Percentiles rank a stretch among this genome's conserved stretches.
Evolutionary conservation across 2,888 invertebrate genomes (phyloP).

Genomic region (Oxystoma pomonae): DNA sequence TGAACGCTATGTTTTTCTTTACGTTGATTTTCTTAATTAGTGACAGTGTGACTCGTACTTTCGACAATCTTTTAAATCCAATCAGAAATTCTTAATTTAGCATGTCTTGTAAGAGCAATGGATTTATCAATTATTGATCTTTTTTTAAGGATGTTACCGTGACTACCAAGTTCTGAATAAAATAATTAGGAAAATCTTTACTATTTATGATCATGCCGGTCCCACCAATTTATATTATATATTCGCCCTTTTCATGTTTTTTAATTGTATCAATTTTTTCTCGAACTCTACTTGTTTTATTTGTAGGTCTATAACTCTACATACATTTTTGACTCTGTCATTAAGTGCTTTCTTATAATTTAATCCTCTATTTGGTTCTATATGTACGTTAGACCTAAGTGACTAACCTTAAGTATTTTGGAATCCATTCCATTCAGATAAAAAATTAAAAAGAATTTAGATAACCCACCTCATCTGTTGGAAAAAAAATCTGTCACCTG

Average conservation of each 20-base stretch:
- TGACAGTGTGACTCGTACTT: not conserved
- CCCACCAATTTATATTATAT: too few relatives aligned
- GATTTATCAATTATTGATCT: not conserved
- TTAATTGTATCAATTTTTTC: not conserved
- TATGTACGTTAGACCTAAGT: not conserved
- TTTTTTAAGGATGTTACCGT: too few relatives aligned
- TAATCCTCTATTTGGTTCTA: not conserved
- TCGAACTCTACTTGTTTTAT: not conserved
- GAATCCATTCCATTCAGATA: not conserved
- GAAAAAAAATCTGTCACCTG: not conserved
- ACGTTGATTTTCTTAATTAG: not conserved
- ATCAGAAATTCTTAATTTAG: too few relatives aligned
- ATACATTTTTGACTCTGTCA: not conserved
- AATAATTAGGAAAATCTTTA: too few relatives aligned
- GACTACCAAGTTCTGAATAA: too few relatives aligned
- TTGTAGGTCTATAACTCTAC: not conserved
- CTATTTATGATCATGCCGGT: too few relatives aligned
- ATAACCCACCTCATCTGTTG: not conserved
- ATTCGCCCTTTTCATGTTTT: not conserved
- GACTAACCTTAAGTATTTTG: not conserved
- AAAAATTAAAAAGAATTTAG: not conserved
- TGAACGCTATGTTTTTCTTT: not conserved
- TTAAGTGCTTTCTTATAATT: too few relatives aligned
- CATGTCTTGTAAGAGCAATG: too few relatives aligned
- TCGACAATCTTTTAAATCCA: not conserved